Base-by-base conservation (phyloP, 1,140 invertebrate genomes). In the Hesperophylax magnus region DNA sequence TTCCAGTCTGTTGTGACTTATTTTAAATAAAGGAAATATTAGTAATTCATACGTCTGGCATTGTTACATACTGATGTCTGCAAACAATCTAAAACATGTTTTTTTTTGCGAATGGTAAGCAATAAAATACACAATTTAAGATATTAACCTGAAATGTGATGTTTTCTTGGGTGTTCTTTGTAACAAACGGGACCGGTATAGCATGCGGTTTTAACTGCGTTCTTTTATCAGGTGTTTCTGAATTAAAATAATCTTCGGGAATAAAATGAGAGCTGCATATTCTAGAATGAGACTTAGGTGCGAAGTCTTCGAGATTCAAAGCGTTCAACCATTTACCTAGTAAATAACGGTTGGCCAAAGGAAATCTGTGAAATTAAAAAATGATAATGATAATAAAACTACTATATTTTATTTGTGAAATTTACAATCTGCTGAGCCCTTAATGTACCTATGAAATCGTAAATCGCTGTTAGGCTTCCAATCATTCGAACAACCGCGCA, bases 401-500 rank as follows among this genome's bases (percentile, higher is more conserved):
- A 6, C 2, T 53, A 53, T 71, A 18, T 72, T 34, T 1, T 31
- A 53, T 47, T 18, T 18, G 8, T 47, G 15, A 71, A 47, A 53
- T 72, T 47, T 52, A 18, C n/a, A 72, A 11, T 47, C 6, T 47
- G 9, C 3, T 6, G 1, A 14, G 39, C 3, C 8, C 39, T 47
- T 53, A 53, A 17, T 72, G 20, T 53, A 78, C 77, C 77, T 65
- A 27, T 78, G 77, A 69, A 78, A 78, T 47, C 39, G 61, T 54
- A 78, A 24, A 53, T 67, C 24, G 18, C 77, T 53, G 52, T 67
- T 67, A 22, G 77, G 77, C 31, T 27, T 78, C 77, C 77, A 78
- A 69, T 78, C 77, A 47, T 78, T 78, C 24, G 77, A 78, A 69
- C 77, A 78, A 69, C 77, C 77, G 14, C 52, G 31, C 0, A 78